Percentiles rank a stretch among this genome's conserved stretches.
Evolutionary conservation across 2,888 invertebrate species (phyloP).

Genomic region (Dorcus hopei): DNA sequence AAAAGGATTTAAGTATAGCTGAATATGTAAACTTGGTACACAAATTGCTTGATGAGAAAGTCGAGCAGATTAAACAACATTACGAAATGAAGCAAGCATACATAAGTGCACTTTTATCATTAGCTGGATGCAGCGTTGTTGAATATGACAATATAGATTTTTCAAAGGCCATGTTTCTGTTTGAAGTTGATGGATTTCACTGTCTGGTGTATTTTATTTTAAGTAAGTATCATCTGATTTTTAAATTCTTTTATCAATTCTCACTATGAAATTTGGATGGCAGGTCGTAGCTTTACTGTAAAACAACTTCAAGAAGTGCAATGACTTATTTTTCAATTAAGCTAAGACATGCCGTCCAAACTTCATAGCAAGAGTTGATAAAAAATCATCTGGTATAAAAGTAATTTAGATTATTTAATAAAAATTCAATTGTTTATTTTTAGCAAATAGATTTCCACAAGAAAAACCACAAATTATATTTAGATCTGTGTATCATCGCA

Average conservation of each 20-base stretch:
- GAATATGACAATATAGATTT: slow-evolving; percentile 53
- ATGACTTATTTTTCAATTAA: no score
- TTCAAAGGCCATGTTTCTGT: slow-evolving; percentile 55
- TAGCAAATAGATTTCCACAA: slow-evolving; percentile 53
- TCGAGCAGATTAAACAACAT: slow-evolving; percentile 38
- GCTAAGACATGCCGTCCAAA: no score
- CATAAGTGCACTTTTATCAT: slow-evolving; percentile 46
- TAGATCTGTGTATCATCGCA: slow-evolving; percentile 56
- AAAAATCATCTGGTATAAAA: background rate
- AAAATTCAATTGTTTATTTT: slow-evolving; percentile 12
- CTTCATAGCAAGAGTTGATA: no score
- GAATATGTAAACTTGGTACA: slow-evolving; percentile 60
- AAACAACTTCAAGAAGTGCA: no score
- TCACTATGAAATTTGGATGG: no score
- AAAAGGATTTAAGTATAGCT: slow-evolving; percentile 46
- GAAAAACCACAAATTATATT: slow-evolving; percentile 55
- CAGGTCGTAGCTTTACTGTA: no score
- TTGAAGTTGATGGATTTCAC: slow-evolving; percentile 61
- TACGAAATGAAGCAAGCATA: slow-evolving; percentile 51
- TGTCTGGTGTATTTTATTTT: slow-evolving; percentile 60
- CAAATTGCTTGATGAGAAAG: slow-evolving; percentile 54
- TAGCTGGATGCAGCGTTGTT: slow-evolving; percentile 47
- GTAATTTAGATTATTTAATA: background rate
- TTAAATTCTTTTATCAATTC: no score
- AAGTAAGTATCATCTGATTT: slow-evolving; percentile 41